These are phyloP conservation scores for Listronotus bonariensis DNA, from an alignment of 1,140 invertebrate genomes.

Conservation along the genomic window DNA sequence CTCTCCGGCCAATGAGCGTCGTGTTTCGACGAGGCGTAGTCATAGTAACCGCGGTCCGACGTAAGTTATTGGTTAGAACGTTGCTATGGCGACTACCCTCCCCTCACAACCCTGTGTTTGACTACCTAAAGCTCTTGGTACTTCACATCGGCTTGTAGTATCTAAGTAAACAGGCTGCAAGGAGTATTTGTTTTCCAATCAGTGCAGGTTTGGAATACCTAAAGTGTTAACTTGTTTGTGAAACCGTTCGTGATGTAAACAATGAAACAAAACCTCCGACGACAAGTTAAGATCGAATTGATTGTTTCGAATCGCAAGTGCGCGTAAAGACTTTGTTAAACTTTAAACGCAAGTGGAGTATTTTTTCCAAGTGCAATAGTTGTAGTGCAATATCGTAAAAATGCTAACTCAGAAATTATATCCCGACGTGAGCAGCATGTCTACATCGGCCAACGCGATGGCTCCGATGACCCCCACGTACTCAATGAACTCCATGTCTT, in stretches of 20 bases:
- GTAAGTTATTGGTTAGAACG: conserved; percentile 40
- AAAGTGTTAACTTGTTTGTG: conserved; percentile 58
- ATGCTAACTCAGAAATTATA: conserved; percentile 60
- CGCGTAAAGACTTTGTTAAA: conserved; percentile 18
- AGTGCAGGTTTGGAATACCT: conserved; percentile 57
- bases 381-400: conserved; percentile 17
- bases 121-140: conserved; percentile 57
- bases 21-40: conserved; percentile 40
- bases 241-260: conserved; percentile 57
- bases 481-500: conserved; percentile 79
- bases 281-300: conserved; percentile 54
- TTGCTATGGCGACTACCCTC: conserved; percentile 50
- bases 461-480: conserved; percentile 73
- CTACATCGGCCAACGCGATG: conserved; percentile 54
- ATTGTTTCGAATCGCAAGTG: conserved; percentile 44
- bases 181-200: conserved; percentile 59
- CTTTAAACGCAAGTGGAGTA: conserved; percentile 4
- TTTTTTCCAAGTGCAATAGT: conserved; percentile 33
- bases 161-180: conserved; percentile 57
- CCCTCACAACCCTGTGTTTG: conserved; percentile 51
- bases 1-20: conserved; percentile 36
- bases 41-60: conserved; percentile 40
- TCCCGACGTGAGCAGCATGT: conserved; percentile 57
- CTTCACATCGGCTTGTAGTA: conserved; percentile 58
- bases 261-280: conserved; percentile 56